phyloP scores from a whole-genome alignment of 1,140 invertebrate species.

The Drosophila mauritiana region DNA sequence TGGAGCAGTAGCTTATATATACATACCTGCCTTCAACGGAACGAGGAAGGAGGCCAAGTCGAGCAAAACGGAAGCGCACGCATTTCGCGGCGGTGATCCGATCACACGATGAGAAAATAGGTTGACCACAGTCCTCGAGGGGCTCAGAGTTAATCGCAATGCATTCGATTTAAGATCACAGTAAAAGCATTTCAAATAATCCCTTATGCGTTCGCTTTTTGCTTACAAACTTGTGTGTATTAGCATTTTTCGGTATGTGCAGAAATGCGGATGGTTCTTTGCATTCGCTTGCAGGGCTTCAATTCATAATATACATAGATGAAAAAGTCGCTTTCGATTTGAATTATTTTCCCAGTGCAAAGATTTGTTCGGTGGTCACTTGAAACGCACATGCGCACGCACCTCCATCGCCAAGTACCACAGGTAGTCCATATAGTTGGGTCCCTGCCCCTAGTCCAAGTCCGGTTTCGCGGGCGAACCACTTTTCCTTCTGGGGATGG shows the following conservation, averaged over 20 bases:
- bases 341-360: background rate
- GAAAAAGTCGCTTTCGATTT: background rate
- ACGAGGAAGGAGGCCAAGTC: conserved; percentile 29
- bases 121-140: background rate
- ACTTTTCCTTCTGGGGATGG: conserved; percentile 32
- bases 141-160: background rate
- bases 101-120: background rate
- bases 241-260: too few species aligned
- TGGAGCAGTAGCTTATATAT: conserved; percentile 13
- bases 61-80: conserved; percentile 26
- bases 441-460: conserved; percentile 15
- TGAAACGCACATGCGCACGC: conserved; percentile 9
- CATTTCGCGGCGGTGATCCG: conserved; percentile 9
- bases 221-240: too few species aligned
- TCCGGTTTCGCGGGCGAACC: conserved; percentile 30
- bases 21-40: conserved; percentile 7
- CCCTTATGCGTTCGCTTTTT: too few species aligned
- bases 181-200: too few species aligned
- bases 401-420: conserved; percentile 4
- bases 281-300: too few species aligned
- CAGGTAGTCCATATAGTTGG: conserved; percentile 21
- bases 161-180: too few species aligned
- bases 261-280: too few species aligned
- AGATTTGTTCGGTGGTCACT: background rate
- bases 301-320: too few species aligned